Conservation (phyloP, 2,797 vertebrate species). For the Karalla daura region DNA sequence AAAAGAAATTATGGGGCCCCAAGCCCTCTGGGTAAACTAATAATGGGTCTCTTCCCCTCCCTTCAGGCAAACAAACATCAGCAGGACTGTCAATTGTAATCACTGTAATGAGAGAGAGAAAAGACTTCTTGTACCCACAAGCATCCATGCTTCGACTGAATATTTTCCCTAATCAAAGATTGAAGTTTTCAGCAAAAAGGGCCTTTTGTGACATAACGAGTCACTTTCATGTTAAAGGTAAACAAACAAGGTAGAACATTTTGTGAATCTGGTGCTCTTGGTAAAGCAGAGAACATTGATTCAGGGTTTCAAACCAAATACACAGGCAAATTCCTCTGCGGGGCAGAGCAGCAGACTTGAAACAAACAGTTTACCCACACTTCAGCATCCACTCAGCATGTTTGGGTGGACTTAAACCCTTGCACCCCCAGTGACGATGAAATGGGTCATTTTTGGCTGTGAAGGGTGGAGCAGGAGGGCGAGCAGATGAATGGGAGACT, state of each 20-base stretch:
- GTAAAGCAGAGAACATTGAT: background rate
- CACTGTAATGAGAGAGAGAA: constrained; percentile 16
- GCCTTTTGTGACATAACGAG: background rate
- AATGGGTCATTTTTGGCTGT: constrained; percentile 52
- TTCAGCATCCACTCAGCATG: constrained; percentile 20
- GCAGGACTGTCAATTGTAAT: constrained; percentile 27
- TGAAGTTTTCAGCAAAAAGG: background rate
- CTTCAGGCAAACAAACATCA: constrained; percentile 60
- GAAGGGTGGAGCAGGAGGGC: constrained; percentile 3
- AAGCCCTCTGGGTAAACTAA: constrained; percentile 28
- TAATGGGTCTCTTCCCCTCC: constrained; percentile 34
- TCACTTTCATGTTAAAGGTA: background rate
- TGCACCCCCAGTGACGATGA: constrained; percentile 38
- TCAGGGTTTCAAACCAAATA: constrained; percentile 22
- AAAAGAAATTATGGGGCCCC: constrained; percentile 58
- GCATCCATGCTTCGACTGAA: background rate
- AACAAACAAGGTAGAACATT: constrained; percentile 30
- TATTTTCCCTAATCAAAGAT: background rate
- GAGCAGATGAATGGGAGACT: constrained; percentile 73
- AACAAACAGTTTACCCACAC: constrained; percentile 29
- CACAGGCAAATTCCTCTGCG: constrained; percentile 32
- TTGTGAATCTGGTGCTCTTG: constrained; percentile 2
- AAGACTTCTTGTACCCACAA: background rate
- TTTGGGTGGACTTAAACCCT: constrained; percentile 44
- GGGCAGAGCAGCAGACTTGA: constrained; percentile 24